Base-by-base conservation (phyloP, 2,797 vertebrate genomes). In the Yasuhikotakia modesta region DNA sequence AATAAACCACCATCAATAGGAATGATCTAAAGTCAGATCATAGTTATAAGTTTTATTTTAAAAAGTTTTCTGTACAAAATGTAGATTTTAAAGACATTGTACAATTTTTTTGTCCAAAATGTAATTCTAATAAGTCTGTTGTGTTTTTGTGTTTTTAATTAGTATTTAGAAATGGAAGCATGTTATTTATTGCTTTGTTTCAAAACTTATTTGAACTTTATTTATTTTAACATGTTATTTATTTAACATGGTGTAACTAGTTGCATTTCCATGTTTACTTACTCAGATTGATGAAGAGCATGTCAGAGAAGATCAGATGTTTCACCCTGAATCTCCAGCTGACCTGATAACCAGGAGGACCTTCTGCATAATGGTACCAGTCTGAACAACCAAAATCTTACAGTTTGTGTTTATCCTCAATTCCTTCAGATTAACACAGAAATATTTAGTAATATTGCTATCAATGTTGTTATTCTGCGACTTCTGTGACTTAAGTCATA, bases 261-360 rank as follows among this genome's bases (percentile, higher is more conserved):
- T 21, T 60, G 24, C 6, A 17, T 60, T 70, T 52, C 27, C 19
- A 2, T 61, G 14, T 57, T 46, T 14, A 0, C 10, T 24, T 69
- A 45, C 73, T 24, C 73, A 93, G 90, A 81, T 91, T 53, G 85
- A 96, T 55, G 95, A 97, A 80, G 92, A 96, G 95, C 82, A 88
- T 97, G 83, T 90, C 95, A 77, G 96, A 98, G 85, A 98, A 97
- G 84, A 94, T 97, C 82, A 90, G 94, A 48, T 96, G 96, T 65
- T 95, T 96, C 71, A 92, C 95, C 16, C 93, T 97, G 76, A 95
- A 97, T 87, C 88, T 97, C 39, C 95, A 96, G 70, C 92, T 98
- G 82, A 95, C 94, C 95, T 0, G 95, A 97, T 88, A 97, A 98
- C 87, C 89, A 98, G 89, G 94, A 96, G 89, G 96, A 97, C 77